phyloP scores from a whole-genome alignment of 2,888 invertebrate genomes.

The Cenopis cana region DNA sequence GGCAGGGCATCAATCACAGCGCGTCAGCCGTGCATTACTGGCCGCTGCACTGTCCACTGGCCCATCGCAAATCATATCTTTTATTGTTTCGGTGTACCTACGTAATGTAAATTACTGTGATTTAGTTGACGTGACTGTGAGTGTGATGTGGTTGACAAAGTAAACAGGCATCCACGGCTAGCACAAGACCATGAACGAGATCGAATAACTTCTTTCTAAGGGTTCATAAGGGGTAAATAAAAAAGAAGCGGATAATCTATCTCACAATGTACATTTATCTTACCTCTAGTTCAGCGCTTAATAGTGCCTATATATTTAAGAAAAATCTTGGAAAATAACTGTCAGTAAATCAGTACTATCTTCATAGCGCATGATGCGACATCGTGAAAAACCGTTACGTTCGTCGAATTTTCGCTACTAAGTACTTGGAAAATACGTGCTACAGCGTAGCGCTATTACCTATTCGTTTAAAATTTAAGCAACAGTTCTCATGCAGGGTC shows the following conservation, averaged over 20 bases:
- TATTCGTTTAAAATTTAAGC: not conserved
- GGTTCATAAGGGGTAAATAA: too few relatives aligned
- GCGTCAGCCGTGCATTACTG: constrained; percentile 3
- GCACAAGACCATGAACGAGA: too few relatives aligned
- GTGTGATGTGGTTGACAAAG: not conserved
- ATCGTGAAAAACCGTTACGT: not conserved
- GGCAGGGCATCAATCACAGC: not conserved
- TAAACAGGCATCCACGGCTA: not conserved
- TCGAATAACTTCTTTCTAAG: too few relatives aligned
- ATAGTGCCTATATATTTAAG: too few relatives aligned
- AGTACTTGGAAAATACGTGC: not conserved
- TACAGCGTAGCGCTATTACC: not conserved
- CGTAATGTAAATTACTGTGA: too few relatives aligned
- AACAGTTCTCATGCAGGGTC: too few relatives aligned
- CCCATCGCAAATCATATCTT: constrained; percentile 5
- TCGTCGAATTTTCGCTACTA: not conserved
- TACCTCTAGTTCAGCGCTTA: too few relatives aligned
- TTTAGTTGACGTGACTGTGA: not conserved
- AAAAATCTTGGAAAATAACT: not conserved
- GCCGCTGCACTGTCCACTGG: not conserved
- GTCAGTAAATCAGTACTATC: not conserved
- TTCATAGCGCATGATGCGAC: not conserved
- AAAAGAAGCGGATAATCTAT: too few relatives aligned
- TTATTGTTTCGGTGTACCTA: not conserved
- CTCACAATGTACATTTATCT: too few relatives aligned